Percentiles rank a stretch among this genome's conserved stretches.
phyloP scores from a whole-genome alignment of 2,113 vertebrate genomes.

The Ptychochromis oligacanthus region DNA sequence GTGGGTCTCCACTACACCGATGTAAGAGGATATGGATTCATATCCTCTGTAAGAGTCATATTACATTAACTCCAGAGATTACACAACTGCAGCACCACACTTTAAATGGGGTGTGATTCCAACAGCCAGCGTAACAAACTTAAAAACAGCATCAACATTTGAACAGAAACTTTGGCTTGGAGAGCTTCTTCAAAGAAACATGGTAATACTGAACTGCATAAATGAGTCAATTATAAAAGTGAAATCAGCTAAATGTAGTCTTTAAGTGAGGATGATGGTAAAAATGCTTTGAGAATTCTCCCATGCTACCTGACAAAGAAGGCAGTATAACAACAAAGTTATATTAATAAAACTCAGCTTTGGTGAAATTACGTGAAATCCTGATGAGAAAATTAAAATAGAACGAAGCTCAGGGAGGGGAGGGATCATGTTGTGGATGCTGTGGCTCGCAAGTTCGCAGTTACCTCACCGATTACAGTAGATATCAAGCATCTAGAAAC shows the following conservation, averaged over 20 bases:
- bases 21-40: background rate
- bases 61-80: background rate
- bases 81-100: background rate
- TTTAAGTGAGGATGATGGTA: background rate
- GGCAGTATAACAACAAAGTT: background rate
- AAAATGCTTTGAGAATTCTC: background rate
- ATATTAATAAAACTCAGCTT: background rate
- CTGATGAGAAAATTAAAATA: background rate
- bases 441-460: background rate
- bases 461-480: background rate
- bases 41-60: background rate
- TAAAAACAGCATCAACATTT: background rate
- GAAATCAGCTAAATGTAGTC: rapidly evolving
- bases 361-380: background rate
- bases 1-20: background rate
- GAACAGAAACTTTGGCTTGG: background rate
- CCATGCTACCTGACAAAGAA: background rate
- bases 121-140: background rate
- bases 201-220: background rate
- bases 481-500: background rate
- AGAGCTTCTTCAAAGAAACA: background rate
- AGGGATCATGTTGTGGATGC: rapidly evolving
- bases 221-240: background rate
- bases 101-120: no score
- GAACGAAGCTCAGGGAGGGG: background rate